Evolutionary conservation across 2,888 invertebrate genomes (phyloP).

Genomic region (Cyrtodaria siliqua): DNA sequence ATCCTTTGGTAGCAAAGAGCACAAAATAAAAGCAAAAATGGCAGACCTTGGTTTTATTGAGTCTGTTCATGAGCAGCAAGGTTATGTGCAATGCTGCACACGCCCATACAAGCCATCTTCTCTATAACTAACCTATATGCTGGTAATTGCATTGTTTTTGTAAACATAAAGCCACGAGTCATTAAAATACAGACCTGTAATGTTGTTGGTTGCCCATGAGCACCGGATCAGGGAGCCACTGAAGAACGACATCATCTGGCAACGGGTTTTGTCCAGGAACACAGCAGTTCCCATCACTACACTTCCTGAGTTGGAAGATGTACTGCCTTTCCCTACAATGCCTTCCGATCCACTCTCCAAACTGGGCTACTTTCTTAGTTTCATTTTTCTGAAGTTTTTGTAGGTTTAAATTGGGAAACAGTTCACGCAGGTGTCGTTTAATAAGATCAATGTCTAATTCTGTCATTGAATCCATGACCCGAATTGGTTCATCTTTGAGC

Average conservation of each 20-base stretch:
- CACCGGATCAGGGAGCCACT: constrained; percentile 52
- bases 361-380: constrained; percentile 17
- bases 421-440: constrained; percentile 12
- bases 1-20: too few species aligned
- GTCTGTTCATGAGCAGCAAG: too few species aligned
- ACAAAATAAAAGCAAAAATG: too few species aligned
- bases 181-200: too few species aligned
- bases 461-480: constrained; percentile 2
- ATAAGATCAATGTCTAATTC: constrained; percentile 14
- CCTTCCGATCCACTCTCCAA: constrained; percentile 24
- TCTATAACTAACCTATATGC: too few species aligned
- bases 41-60: too few species aligned
- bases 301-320: constrained; percentile 44
- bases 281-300: constrained; percentile 38
- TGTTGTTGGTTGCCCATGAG: constrained; percentile 25
- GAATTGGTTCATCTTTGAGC: constrained; percentile 12
- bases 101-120: too few species aligned
- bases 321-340: constrained; percentile 44
- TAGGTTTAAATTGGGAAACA: constrained; percentile 18
- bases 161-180: too few species aligned
- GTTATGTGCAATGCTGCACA: too few species aligned
- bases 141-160: too few species aligned
- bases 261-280: constrained; percentile 5
- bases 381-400: constrained; percentile 17
- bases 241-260: neutral